Evolutionary conservation across 2,113 vertebrate species (phyloP).

Genomic region (Lepidothrix coronata): DNA sequence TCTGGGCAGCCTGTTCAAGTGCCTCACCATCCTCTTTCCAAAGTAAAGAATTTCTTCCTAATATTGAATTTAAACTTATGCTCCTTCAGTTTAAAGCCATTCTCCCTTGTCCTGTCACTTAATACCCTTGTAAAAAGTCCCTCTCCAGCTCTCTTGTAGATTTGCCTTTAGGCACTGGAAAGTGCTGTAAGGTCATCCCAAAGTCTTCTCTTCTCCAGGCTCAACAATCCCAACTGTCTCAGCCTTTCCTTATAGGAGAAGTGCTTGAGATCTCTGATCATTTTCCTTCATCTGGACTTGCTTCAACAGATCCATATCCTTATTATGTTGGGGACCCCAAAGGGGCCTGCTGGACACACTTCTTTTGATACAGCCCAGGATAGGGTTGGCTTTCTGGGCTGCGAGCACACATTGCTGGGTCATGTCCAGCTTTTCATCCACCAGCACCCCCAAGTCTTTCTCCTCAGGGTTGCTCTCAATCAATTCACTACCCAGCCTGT

Average conservation of each 20-base stretch:
- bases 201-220: neutral
- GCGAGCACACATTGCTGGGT: neutral
- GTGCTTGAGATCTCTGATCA: neutral
- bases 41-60: neutral
- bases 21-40: neutral
- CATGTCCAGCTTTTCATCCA: neutral
- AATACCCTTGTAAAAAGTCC: neutral
- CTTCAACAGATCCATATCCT: neutral
- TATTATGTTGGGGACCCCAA: neutral
- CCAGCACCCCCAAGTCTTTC: neutral
- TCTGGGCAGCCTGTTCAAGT: neutral
- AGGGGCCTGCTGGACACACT: neutral
- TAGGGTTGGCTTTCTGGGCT: fast-evolving
- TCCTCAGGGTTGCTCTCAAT: neutral
- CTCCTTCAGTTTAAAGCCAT: neutral
- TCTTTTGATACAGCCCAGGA: neutral
- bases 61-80: neutral
- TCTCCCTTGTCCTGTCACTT: neutral
- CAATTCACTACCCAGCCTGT: neutral
- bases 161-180: neutral
- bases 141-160: neutral
- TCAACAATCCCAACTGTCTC: neutral
- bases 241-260: neutral
- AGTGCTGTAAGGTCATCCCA: neutral
- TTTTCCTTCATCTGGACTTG: neutral